A percentile compares a stretch with the other conserved stretches of the same genome.
phyloP scores from a whole-genome alignment of 2,797 vertebrate genomes.

The Podarcis lilfordi region DNA sequence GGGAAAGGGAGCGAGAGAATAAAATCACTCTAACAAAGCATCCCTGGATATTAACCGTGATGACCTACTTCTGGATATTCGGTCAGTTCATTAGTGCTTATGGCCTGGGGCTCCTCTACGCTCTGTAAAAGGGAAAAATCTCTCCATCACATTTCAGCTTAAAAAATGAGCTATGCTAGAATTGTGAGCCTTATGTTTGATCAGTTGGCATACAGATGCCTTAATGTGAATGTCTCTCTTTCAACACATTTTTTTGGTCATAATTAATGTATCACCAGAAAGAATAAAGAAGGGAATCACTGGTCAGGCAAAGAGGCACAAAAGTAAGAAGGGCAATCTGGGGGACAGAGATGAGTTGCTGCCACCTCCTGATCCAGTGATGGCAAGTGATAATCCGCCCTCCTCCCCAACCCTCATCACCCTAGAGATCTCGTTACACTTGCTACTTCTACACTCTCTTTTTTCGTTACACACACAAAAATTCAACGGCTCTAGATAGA shows the following conservation, averaged over 20 bases:
- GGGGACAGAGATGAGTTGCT: too few species aligned
- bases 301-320: background rate
- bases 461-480: background rate
- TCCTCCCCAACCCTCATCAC: background rate
- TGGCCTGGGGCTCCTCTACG: constrained; percentile 48
- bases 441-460: background rate
- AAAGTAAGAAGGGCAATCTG: background rate
- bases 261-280: constrained; percentile 18
- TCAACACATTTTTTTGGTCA: constrained; percentile 17
- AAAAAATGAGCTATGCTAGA: background rate
- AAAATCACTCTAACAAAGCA: constrained; percentile 71
- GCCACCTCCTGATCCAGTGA: background rate
- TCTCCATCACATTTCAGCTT: constrained; percentile 33
- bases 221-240: constrained; percentile 15
- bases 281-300: constrained; percentile 18
- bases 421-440: background rate
- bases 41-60: constrained; percentile 69
- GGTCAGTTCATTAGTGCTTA: constrained; percentile 51
- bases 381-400: background rate
- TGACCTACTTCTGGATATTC: constrained; percentile 72
- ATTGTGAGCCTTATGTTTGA: constrained; percentile 34
- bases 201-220: background rate
- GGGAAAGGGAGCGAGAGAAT: constrained; percentile 38
- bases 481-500: background rate
- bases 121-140: background rate